phyloP scores from a whole-genome alignment of 2,888 invertebrate species.

The Archaeoteleia sp. region DNA sequence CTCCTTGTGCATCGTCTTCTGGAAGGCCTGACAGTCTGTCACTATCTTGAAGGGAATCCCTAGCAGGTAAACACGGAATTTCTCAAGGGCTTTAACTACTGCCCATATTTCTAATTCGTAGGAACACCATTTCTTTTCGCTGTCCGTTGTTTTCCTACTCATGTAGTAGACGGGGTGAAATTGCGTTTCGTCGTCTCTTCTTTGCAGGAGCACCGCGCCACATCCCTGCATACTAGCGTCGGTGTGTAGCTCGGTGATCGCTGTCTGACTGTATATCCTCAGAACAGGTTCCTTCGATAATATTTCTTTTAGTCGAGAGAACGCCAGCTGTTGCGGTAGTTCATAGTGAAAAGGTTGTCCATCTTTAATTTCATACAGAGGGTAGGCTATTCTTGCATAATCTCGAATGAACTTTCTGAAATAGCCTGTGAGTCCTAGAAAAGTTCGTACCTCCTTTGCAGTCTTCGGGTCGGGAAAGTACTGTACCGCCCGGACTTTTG shows the following conservation, averaged over 20 bases:
- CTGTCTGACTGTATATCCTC: conserved; percentile 39
- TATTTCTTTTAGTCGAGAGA: neutral
- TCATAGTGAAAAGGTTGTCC: neutral
- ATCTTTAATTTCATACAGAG: conserved; percentile 50
- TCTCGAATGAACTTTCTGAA: conserved; percentile 43
- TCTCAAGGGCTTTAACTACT: neutral
- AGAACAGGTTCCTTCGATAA: conserved; percentile 47
- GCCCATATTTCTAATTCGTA: conserved; percentile 1
- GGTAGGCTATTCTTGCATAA: conserved; percentile 43
- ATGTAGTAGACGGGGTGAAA: conserved; percentile 12
- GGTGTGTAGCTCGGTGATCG: conserved; percentile 28
- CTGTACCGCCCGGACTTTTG: conserved; percentile 1
- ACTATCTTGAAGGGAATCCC: neutral
- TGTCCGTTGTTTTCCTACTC: neutral
- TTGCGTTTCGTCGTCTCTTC: neutral
- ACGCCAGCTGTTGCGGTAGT: no score
- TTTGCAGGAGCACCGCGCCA: conserved; percentile 10
- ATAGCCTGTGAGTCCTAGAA: conserved; percentile 28
- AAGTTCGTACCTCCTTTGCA: conserved; percentile 9
- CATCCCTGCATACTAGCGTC: conserved; percentile 22
- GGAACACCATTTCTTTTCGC: neutral
- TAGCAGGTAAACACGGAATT: conserved; percentile 4
- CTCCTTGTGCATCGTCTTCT: neutral
- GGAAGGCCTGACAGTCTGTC: conserved; percentile 3
- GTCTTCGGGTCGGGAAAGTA: conserved; percentile 18